Evolutionary conservation across 2,797 vertebrate genomes (phyloP).

Genomic region (Chelonia mydas): DNA sequence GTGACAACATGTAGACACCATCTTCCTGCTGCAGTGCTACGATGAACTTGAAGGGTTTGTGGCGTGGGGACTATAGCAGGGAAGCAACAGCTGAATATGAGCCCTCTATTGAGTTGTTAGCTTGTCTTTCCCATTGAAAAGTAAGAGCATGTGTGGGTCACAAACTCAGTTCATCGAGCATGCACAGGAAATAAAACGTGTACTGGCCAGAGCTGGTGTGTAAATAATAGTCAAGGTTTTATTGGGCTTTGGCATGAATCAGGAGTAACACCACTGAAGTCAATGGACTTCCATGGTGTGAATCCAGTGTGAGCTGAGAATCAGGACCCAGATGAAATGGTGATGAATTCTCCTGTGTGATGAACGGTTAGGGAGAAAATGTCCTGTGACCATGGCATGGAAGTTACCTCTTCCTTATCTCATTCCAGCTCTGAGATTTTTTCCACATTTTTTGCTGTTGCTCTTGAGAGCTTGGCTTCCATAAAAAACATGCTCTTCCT

Average conservation of each 20-base stretch:
- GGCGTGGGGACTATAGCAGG: background rate
- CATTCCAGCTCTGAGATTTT: background rate
- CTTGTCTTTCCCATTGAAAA: background rate
- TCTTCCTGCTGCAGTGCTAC: background rate
- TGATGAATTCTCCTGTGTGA: background rate
- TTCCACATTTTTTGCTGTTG: background rate
- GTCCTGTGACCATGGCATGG: background rate
- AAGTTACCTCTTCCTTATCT: background rate
- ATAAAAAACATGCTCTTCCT: background rate
- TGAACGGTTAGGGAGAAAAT: background rate
- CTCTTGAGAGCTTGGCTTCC: background rate
- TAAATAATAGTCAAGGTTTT: background rate
- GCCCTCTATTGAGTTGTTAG: background rate
- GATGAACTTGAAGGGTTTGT: background rate
- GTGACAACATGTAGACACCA: rapidly evolving
- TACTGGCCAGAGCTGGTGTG: background rate
- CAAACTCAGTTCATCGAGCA: background rate
- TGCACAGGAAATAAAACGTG: background rate
- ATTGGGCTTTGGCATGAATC: background rate
- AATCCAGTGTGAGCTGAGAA: background rate
- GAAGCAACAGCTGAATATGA: background rate
- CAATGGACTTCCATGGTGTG: background rate
- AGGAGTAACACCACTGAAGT: background rate
- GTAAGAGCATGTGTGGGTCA: background rate
- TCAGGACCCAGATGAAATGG: background rate